Conservation (phyloP, 2,888 invertebrate species). For the Cantharis nigra region DNA sequence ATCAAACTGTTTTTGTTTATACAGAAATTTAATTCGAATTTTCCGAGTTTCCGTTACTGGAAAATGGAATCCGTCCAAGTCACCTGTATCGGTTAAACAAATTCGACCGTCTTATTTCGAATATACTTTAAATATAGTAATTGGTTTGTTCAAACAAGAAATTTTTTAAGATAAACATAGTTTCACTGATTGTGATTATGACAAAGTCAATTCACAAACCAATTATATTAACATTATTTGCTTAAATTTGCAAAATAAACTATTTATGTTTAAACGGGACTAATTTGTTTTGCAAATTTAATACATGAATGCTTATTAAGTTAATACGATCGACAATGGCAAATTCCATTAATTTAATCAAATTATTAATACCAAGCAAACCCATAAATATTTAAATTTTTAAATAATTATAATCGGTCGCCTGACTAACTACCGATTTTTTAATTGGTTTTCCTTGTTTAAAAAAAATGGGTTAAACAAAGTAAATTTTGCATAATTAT, state of each 20-base stretch:
- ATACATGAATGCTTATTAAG: background rate
- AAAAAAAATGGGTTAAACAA: background rate
- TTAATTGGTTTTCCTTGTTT: background rate
- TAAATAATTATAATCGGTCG: background rate
- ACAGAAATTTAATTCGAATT: background rate
- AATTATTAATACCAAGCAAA: background rate
- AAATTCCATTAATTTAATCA: background rate
- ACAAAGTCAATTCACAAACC: background rate
- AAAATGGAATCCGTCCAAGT: background rate
- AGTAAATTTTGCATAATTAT: background rate
- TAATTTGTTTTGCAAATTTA: conserved; percentile 2
- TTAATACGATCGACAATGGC: background rate
- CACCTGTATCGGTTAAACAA: background rate
- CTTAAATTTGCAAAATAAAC: background rate
- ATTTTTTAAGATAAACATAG: background rate
- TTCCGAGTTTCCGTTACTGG: background rate
- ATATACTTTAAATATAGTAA: background rate
- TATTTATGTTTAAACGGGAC: background rate
- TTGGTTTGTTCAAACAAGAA: background rate
- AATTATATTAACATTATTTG: background rate
- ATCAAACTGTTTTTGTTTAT: background rate
- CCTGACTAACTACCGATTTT: background rate
- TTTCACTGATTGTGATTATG: background rate
- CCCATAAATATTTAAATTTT: background rate
- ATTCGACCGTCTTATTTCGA: background rate